A percentile compares a stretch with the other conserved stretches of the same genome.
These are phyloP conservation scores for Caenorhabditis sinica DNA, from an alignment of 2,888 invertebrate genomes.

Conservation along the genomic window DNA sequence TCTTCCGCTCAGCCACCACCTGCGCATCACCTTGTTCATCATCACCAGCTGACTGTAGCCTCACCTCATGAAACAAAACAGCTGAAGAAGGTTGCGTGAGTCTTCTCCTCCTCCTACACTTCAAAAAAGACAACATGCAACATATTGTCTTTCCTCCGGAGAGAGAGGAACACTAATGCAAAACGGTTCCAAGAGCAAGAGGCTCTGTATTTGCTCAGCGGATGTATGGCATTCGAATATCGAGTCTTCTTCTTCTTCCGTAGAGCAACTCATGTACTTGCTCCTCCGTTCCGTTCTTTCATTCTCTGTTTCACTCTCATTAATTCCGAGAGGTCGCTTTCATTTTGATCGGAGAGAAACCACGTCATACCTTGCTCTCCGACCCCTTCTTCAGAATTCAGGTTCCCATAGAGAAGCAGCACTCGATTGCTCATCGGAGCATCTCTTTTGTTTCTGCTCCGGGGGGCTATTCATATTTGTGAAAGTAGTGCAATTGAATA, in stretches of 20 bases:
- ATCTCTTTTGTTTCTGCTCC: constrained; percentile 26
- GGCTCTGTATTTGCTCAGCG: constrained; percentile 45
- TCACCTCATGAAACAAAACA: constrained; percentile 8
- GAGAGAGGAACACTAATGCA: constrained; percentile 32
- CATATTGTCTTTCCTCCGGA: background rate
- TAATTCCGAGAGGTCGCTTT: background rate
- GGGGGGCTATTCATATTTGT: constrained; percentile 14
- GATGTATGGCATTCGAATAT: constrained; percentile 41
- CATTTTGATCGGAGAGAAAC: background rate
- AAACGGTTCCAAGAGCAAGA: constrained; percentile 38
- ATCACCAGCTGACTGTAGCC: background rate
- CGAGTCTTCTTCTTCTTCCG: constrained; percentile 22
- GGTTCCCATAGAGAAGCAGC: constrained; percentile 27
- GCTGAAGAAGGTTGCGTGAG: constrained; percentile 2
- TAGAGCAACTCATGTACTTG: constrained; percentile 31
- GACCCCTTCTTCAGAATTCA: background rate
- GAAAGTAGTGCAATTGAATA: constrained; percentile 57
- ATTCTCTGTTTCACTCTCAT: background rate
- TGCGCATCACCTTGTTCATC: background rate
- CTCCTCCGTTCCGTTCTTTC: constrained; percentile 3
- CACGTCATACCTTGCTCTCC: constrained; percentile 1
- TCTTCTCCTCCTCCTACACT: background rate
- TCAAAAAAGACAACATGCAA: background rate
- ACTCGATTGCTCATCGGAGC: constrained; percentile 39
- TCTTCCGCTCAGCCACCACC: background rate